Base-by-base conservation (phyloP, 92 coral and sea anemone species). In the Phenganax subtilis region DNA sequence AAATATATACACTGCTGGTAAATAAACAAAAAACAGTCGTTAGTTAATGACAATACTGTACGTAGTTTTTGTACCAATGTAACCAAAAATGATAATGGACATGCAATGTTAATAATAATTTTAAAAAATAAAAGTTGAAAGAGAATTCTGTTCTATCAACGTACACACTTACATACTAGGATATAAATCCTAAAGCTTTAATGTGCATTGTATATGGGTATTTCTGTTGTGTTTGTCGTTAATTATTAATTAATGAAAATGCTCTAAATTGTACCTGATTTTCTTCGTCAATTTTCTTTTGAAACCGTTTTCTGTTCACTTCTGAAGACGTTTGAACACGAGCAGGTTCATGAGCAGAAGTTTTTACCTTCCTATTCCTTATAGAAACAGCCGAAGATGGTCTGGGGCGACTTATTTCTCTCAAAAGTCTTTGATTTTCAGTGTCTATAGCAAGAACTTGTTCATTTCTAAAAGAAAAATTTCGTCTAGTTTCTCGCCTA, bases 381-480 rank as follows among this genome's bases (percentile, higher is more conserved):
- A 89, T 59, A 55, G 85, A 52, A 68, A 51, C 63, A 15, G 98
- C 84, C 10, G 98, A 87, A 75, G 87, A 88, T 20, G 94, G 91
- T 53, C 86, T 84, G 2, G 81, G 87, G 68, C 85, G 84, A 17
- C 94, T 77, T 14, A 94, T 90, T 85, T 90, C 90, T 54, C 73
- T 85, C 71, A 94, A 85, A 7, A 94, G 91, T 87, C 98, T 87
- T 85, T 89, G 92, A 85, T 94, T 94, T 82, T 94, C 98, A 63
- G 94, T 84, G 80, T 94, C 98, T 60, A 94, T 94, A 69, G 91
- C 97, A 51, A 86, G 82, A 10, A 94, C 97, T 58, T 84, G 81
- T 15, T 86, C 83, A 82, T 94, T 92, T 72, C 94, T 86, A 78
- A 94, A 94, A 16, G 98, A 94, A 93, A 92, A 80, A 57, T 94